Evolutionary conservation across 1,140 invertebrate genomes (phyloP), one percentile per base, ranked within the genome.

Genomic region (Cryptotermes secundus): DNA sequence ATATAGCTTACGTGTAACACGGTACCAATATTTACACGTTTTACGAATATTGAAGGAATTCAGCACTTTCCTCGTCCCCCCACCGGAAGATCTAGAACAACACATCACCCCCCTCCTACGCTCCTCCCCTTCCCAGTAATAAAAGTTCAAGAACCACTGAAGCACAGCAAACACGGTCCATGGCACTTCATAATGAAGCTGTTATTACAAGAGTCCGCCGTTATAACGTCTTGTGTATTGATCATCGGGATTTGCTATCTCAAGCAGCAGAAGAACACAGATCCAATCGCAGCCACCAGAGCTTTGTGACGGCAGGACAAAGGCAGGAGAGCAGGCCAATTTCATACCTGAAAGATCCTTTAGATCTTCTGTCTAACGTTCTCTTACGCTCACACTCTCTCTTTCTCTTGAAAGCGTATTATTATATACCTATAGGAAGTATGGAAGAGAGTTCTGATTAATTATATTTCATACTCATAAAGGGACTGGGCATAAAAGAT

Each of bases 261-360:
- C 53, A 59, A 59, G 53, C 19, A 59, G 53, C 59, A 31, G 26
- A 72, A 72, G 59, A 72, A 72, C 59, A 72, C n/a, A 72, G 59
- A 72, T 72, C 59, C 59, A 72, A 72, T 72, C 59, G 59, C 59
- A 16, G 26, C n/a, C n/a, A 12, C 59, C n/a, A 72, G 59, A n/a
- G 59, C 59, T 72, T 72, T 31, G n/a, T 72, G 22, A 49, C 12
- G 59, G 4, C 26, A 31, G 59, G 59, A 7, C 7, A 1, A 7
- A 26, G 59, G 59, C 3, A 49, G 1, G 16, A 49, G n/a, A 9
- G 59, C 26, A n/a, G 26, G 59, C 59, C 59, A 72, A 72, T 72
- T 72, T 72, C 59, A 72, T 72, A 72, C 59, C 59, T 72, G 59
- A 72, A 72, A 72, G 59, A 72, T 72, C 59, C 59, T 72, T 72